phyloP scores from a whole-genome alignment of 1,140 invertebrate species.

The Magallana gigas region DNA sequence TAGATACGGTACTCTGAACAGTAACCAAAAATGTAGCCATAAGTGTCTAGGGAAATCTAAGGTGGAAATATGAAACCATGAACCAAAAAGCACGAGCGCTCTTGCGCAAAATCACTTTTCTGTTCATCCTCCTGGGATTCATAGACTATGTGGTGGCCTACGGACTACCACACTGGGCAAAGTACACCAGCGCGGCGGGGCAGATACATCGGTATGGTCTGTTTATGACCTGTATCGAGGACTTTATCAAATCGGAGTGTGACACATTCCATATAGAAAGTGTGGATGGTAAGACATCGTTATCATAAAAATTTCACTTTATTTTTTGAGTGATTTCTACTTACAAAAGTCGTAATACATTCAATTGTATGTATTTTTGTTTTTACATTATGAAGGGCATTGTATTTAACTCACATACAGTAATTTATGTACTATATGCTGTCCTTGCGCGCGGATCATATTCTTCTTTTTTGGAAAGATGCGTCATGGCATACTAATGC shows the following conservation, averaged over 20 bases:
- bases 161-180: constrained; percentile 12
- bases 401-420: too few relatives aligned
- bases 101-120: constrained; percentile 29
- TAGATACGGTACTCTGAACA: not conserved
- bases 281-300: constrained; percentile 14
- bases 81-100: constrained; percentile 6
- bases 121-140: constrained; percentile 27
- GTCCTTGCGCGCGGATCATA: too few relatives aligned
- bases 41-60: not conserved
- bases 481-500: too few relatives aligned
- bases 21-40: not conserved
- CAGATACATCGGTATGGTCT: not conserved
- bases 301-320: too few relatives aligned
- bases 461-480: too few relatives aligned
- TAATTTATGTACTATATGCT: too few relatives aligned
- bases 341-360: too few relatives aligned
- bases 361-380: too few relatives aligned
- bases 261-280: not conserved
- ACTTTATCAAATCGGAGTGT: constrained; percentile 24
- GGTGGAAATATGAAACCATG: constrained; percentile 31
- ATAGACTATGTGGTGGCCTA: not conserved
- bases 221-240: constrained; percentile 35
- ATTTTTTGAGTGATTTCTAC: too few relatives aligned
- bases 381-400: too few relatives aligned
- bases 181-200: not conserved